These are phyloP conservation scores for Labeo catla DNA, from an alignment of 2,113 vertebrate species.

Conservation along the genomic window DNA sequence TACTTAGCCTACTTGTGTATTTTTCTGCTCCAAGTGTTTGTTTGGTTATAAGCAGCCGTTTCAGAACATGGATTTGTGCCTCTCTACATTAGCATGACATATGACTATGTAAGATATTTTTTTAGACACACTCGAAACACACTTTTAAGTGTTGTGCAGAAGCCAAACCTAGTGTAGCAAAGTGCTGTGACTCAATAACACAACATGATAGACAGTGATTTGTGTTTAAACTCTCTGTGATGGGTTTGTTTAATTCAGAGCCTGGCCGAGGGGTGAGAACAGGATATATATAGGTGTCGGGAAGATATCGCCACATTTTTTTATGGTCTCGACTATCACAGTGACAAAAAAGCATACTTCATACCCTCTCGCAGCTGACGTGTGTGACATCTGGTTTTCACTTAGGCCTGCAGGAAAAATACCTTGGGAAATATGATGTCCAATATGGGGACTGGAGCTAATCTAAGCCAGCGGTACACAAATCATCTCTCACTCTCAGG, in stretches of 20 bases:
- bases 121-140: constrained; percentile 17
- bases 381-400: constrained; percentile 69
- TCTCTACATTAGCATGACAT: background rate
- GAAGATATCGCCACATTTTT: constrained; percentile 51
- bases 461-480: constrained; percentile 68
- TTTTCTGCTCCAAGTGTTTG: background rate
- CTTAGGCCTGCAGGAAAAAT: constrained; percentile 64
- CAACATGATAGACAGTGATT: constrained; percentile 38
- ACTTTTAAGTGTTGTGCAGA: background rate
- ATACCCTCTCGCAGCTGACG: constrained; percentile 62
- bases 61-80: background rate
- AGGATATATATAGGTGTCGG: constrained; percentile 46
- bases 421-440: constrained; percentile 71
- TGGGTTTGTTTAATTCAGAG: constrained; percentile 53
- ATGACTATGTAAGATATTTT: background rate
- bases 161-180: background rate
- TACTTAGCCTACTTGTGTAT: background rate
- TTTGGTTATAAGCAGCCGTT: background rate
- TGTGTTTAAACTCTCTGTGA: constrained; percentile 46
- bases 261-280: constrained; percentile 29
- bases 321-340: constrained; percentile 49
- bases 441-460: constrained; percentile 67
- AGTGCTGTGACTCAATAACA: constrained; percentile 18
- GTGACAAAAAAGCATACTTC: constrained; percentile 63
- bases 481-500: constrained; percentile 60